Base-by-base conservation (phyloP, 2,797 vertebrate species). In the Falco peregrinus region DNA sequence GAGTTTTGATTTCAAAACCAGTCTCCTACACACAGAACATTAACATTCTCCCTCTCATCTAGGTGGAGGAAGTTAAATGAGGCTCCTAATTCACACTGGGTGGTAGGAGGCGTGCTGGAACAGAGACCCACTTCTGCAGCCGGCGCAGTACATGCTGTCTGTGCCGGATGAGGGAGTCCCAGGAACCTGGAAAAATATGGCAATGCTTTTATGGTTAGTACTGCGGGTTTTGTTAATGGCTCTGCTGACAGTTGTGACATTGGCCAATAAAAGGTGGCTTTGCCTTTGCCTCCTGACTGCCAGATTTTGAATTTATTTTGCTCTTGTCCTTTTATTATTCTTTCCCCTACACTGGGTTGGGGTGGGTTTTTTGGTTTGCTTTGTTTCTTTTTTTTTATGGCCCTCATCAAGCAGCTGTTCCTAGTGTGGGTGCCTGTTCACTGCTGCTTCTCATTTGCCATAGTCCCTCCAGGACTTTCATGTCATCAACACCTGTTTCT, bases 1-100 rank as follows among this genome's bases (percentile, higher is more conserved):
- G 47, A 95, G 75, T 95, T 93, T 95, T 89, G 96, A 96, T 97
- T 94, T 86, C 90, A 84, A 95, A 97, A 56, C 69, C 31, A 47
- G 45, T 61, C 84, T 88, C 92, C 77, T 78, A 59, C 65, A 57
- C 0, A 0, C n/a, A 70, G 43, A 77, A 78, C 48, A 70, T 50
- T 93, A 96, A 74, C 68, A 59, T 18, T 15, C 45, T 94, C 83
- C 91, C 76, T 77, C 43, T 83, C 3, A 6, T 85, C 74, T 82
- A 92, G 95, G 88, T 77, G 50, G 47, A 94, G 74, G 70, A 81
- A 92, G 63, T 82, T 68, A 95, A 97, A 89, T 16, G 73, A 96
- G 59, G 73, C 60, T 92, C 53, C 92, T 94, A 92, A 96, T 85
- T 97, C 96, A 94, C 59, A 28, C 33, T 1, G 10, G 60, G 61